Evolutionary conservation across 2,797 vertebrate species (phyloP), one percentile per base, ranked within the genome.

Genomic region (Urocyon cinereoargenteus): DNA sequence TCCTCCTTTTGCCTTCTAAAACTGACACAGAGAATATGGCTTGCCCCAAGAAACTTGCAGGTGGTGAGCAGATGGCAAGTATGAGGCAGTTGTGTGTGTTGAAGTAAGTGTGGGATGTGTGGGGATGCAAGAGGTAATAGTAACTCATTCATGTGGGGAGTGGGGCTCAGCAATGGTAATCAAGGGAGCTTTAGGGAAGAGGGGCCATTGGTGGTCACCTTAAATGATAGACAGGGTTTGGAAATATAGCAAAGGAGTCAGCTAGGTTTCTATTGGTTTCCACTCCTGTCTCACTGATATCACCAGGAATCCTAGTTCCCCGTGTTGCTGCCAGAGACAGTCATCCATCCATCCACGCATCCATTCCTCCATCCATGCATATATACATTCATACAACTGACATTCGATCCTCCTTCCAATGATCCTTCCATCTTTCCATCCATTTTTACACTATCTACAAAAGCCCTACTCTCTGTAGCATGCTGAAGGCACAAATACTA

Each of bases 251-350:
- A 73, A 84, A 87, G 51, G 10, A 73, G 40, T 49, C 55, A 70
- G 26, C 40, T 84, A 75, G 81, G 64, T 70, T 77, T 94, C 78
- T 85, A 4, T 53, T n/a, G 45, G 53, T 88, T 70, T 90, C 82
- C 45, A 45, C 5, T 86, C 21, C 72, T n/a, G 24, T 81, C 57
- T 94, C 68, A 90, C 55, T 55, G 49, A 6, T 90, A 84, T 6
- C 18, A 86, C 66, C 36, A 93, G 57, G 68, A 91, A 89, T 40
- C 59, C 64, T 93, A 55, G 55, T 66, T 90, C 87, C 59, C 36
- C 16, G 18, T 45, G 61, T 86, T 82, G 7, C 45, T 82, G 15
- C 79, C 64, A 64, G 66, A 66, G 78, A 75, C 6, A 77, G 31
- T 95, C 18, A 64, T 12, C 12, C 8, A 40, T 61, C 14, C 22